These are phyloP conservation scores for Ptilorrhoa leucosticta DNA, from an alignment of 2,113 vertebrate species.

Conservation along the genomic window DNA sequence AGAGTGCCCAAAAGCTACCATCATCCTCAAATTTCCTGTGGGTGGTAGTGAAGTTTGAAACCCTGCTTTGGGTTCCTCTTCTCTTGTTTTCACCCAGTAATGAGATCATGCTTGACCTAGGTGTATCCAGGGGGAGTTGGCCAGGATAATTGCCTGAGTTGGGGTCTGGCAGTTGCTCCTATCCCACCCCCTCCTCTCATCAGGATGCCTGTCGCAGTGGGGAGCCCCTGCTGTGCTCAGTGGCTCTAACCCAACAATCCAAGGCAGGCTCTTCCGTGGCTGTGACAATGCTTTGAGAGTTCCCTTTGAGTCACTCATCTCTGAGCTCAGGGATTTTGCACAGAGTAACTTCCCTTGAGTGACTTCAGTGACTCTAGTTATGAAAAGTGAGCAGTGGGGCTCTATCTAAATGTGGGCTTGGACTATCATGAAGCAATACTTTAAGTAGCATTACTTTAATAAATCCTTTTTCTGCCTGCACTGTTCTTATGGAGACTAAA, in stretches of 20 bases:
- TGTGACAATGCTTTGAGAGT: background rate
- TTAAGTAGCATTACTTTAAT: background rate
- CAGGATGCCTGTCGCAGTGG: background rate
- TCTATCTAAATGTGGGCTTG: background rate
- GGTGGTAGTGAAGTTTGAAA: background rate
- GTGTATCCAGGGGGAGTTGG: background rate
- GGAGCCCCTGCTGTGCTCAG: background rate
- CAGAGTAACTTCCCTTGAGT: slow-evolving; percentile 11
- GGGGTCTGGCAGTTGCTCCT: background rate
- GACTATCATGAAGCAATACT: background rate
- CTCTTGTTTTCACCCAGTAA: fast-evolving
- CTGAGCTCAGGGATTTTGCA: background rate
- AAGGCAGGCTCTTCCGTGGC: background rate
- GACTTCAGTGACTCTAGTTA: background rate
- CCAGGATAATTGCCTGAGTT: background rate
- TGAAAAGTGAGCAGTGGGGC: background rate
- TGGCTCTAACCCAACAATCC: background rate
- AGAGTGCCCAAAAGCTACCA: background rate
- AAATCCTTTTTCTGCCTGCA: background rate
- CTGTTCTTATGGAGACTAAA: background rate
- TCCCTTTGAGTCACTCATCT: background rate
- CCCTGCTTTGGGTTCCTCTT: background rate
- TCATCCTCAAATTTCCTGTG: background rate
- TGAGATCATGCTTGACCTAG: fast-evolving
- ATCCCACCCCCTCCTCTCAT: background rate